Evolutionary conservation across 2,113 vertebrate species (phyloP), one percentile per base, ranked within the genome.

Genomic region (Cervus canadensis): DNA sequence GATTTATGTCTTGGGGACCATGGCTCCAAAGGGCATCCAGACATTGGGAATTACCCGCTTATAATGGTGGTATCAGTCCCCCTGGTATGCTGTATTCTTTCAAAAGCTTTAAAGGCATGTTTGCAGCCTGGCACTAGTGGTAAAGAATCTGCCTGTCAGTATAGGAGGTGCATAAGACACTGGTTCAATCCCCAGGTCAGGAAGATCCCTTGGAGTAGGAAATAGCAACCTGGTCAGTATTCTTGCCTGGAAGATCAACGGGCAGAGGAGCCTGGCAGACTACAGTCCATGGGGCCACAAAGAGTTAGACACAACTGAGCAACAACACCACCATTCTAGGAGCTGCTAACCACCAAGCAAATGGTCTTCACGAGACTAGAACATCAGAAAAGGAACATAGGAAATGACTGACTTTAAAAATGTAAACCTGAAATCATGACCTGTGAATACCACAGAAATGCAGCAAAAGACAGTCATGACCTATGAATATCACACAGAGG

Each of bases 271-370:
- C 23, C 23, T 76, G 12, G 40, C 40, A 26, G 36, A 26, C 36
- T 76, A 25, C 23, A 25, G 71, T 26, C 40, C 40, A 43, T 15
- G 71, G 40, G 40, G 23, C 40, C 0, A 0, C 40, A 7, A 40
- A 74, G 71, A 76, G 71, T 43, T 26, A 43, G 40, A 43, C 71
- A 76, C 12, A 15, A 43, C 40, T 43, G 36, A 76, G 40, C 4
- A 26, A 23, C 71, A 76, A 40, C 71, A 43, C 40, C 40, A 26
- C 11, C 71, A 43, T 23, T 26, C 71, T 1, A 74, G 67, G 67
- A 23, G 67, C 2, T 76, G 48, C 45, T 81, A 19, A 23, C 17
- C 30, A 81, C 78, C 78, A 81, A 33, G 78, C 48, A 81, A 13
- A n/a, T 81, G 45, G 5, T 52, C 78, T 81, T 43, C 71, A 14